Conservation (phyloP, 2,113 vertebrate genomes). For the Craseonycteris thonglongyai region DNA sequence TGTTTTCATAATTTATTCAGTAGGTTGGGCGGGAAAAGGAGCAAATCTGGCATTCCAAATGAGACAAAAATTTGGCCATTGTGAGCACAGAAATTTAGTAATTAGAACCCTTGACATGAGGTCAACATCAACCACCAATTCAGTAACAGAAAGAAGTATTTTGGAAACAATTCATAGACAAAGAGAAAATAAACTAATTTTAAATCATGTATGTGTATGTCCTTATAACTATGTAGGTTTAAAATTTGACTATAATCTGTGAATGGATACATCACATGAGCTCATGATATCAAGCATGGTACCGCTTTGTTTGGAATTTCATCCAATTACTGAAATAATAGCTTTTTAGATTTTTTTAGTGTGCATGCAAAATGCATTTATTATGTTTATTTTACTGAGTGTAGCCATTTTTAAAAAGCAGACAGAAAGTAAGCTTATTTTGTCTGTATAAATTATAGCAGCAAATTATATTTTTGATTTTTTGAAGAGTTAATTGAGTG, state of each 20-base stretch:
- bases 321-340: background rate
- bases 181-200: background rate
- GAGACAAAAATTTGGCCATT: background rate
- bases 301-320: background rate
- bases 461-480: constrained; percentile 43
- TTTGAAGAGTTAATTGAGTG: constrained; percentile 64
- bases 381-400: background rate
- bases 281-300: background rate
- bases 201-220: background rate
- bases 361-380: background rate
- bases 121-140: background rate
- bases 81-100: background rate
- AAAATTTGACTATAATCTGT: background rate
- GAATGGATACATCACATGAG: background rate
- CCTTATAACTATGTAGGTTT: background rate
- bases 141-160: background rate
- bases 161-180: background rate
- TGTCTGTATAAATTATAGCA: constrained; percentile 18
- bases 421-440: background rate
- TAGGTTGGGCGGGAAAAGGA: background rate
- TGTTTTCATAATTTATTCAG: background rate
- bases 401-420: background rate
- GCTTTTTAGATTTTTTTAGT: background rate
- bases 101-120: background rate
- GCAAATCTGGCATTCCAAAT: background rate